Evolutionary conservation across 2,797 vertebrate species (phyloP).

Genomic region (Brachyrhaphis roseni): DNA sequence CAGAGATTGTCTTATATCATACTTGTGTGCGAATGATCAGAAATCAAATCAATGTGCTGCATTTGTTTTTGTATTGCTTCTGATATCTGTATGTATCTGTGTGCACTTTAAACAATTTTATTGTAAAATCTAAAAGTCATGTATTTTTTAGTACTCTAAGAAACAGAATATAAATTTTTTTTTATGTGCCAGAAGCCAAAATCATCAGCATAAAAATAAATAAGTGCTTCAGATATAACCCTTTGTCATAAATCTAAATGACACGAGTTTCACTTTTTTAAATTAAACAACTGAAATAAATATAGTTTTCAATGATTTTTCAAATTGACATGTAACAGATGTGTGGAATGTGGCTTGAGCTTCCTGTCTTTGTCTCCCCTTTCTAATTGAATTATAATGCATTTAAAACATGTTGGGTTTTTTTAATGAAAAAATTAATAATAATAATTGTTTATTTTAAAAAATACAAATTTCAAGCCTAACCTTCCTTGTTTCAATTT

Average conservation of each 20-base stretch:
- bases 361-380: background rate
- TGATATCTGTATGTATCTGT: background rate
- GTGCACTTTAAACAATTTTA: background rate
- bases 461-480: too few species aligned
- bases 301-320: too few species aligned
- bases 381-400: background rate
- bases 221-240: too few species aligned
- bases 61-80: background rate
- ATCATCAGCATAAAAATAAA: too few species aligned
- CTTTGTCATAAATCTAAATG: too few species aligned
- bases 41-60: background rate
- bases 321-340: too few species aligned
- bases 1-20: background rate
- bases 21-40: background rate
- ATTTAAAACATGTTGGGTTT: background rate
- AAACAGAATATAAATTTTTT: too few species aligned
- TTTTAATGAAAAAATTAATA: background rate
- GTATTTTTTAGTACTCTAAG: background rate
- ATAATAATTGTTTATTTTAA: background rate
- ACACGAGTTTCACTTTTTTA: too few species aligned
- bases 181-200: too few species aligned
- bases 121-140: background rate
- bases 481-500: conserved; percentile 1
- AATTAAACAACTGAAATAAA: too few species aligned
- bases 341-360: background rate